These are phyloP conservation scores for Indicator indicator DNA, from an alignment of 2,113 vertebrate species.

Conservation along the genomic window DNA sequence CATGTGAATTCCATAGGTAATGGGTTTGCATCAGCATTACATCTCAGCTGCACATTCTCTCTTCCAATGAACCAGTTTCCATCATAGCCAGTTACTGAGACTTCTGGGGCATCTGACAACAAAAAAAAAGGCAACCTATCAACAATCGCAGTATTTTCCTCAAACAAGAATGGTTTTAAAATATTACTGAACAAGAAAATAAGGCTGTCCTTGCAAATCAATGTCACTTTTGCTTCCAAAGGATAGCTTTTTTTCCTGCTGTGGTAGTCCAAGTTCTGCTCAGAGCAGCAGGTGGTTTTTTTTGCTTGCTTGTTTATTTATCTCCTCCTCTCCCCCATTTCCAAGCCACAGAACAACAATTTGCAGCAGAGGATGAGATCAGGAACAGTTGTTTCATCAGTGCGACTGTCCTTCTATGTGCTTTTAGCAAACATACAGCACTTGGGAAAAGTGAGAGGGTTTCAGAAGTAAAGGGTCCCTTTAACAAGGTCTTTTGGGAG, in stretches of 20 bases:
- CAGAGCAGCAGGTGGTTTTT: background rate
- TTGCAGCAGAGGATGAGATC: background rate
- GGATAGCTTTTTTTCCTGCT: too few species aligned
- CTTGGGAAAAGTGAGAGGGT: background rate
- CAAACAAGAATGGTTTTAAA: background rate
- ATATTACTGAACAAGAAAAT: too few species aligned
- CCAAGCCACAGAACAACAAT: background rate
- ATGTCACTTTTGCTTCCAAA: too few species aligned
- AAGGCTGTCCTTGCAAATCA: too few species aligned
- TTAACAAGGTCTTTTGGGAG: background rate
- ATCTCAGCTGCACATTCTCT: constrained; percentile 87
- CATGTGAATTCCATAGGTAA: constrained; percentile 85
- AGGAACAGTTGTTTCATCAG: background rate
- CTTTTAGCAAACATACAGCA: background rate
- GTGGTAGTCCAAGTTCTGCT: too few species aligned
- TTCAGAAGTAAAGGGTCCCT: background rate
- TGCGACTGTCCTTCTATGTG: background rate
- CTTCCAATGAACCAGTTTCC: constrained; percentile 93
- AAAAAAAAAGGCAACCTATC: background rate
- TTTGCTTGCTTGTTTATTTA: too few species aligned
- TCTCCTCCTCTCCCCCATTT: background rate
- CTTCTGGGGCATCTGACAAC: constrained; percentile 87
- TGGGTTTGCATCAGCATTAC: constrained; percentile 93
- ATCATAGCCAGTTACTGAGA: constrained; percentile 84
- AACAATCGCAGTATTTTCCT: background rate